A percentile compares a stretch with the other conserved stretches of the same genome.
phyloP scores from a whole-genome alignment of 1,140 invertebrate genomes.

The Cotesia typhae region DNA sequence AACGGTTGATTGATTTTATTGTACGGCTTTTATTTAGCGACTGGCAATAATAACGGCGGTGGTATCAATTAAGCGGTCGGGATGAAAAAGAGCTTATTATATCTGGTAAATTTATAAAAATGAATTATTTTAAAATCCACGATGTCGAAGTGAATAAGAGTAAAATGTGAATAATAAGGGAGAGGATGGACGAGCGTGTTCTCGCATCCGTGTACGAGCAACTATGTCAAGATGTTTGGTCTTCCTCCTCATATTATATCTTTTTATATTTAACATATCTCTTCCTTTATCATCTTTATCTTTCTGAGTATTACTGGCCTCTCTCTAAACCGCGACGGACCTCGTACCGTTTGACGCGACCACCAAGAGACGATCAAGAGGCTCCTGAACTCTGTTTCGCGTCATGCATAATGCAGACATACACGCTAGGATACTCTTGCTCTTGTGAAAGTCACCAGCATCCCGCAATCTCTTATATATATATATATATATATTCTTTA shows the following conservation, averaged over 20 bases:
- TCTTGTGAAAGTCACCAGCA: conserved; percentile 29
- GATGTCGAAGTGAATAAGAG: background rate
- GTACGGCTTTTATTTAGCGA: too few species aligned
- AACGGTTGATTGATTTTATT: too few species aligned
- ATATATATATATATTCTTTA: background rate
- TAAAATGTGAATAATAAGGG: background rate
- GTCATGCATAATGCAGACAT: conserved; percentile 33
- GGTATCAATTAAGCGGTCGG: too few species aligned
- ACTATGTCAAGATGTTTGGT: conserved; percentile 32
- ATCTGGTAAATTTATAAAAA: background rate
- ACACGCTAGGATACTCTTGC: conserved; percentile 13
- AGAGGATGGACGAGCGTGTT: conserved; percentile 15
- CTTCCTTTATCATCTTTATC: background rate
- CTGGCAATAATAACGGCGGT: too few species aligned
- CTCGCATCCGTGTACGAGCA: conserved; percentile 18
- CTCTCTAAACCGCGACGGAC: conserved; percentile 8
- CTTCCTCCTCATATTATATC: conserved; percentile 7
- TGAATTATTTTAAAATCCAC: background rate
- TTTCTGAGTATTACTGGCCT: background rate
- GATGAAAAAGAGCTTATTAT: too few species aligned
- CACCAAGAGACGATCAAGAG: conserved; percentile 28
- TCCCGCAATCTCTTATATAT: background rate
- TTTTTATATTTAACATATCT: background rate
- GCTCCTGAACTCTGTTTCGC: conserved; percentile 30
- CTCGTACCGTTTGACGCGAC: conserved; percentile 19